Evolutionary conservation across 2,888 invertebrate genomes (phyloP).

Genomic region (Arrhopalites spinosus): DNA sequence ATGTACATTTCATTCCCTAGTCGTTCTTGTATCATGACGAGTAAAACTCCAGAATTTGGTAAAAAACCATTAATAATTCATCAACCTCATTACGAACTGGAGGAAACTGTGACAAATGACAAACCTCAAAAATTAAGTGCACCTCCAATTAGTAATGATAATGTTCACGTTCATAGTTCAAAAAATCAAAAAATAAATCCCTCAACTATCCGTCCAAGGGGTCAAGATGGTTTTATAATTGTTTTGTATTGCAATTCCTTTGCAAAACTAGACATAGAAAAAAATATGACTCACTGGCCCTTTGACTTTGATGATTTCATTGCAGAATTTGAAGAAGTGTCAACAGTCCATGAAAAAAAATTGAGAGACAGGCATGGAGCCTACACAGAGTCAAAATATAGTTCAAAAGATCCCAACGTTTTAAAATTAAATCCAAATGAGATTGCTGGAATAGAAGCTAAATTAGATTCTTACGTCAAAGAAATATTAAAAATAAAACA

Average conservation of each 20-base stretch:
- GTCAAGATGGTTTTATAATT: conserved; percentile 44
- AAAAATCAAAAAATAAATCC: neutral
- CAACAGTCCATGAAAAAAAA: conserved; percentile 39
- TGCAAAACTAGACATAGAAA: conserved; percentile 46
- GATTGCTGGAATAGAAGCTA: conserved; percentile 40
- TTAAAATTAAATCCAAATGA: conserved; percentile 39
- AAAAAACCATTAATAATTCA: conserved; percentile 37
- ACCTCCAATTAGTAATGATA: too few relatives aligned
- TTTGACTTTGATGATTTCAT: conserved; percentile 52
- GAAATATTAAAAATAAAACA: conserved; percentile 43
- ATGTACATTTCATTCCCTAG: conserved; percentile 49
- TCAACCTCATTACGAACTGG: conserved; percentile 36
- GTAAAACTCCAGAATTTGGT: conserved; percentile 52
- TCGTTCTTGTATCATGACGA: conserved; percentile 44
- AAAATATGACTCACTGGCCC: conserved; percentile 43
- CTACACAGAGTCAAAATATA: conserved; percentile 30
- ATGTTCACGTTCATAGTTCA: neutral
- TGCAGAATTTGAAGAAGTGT: conserved; percentile 47
- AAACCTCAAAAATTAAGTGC: neutral
- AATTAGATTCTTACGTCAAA: conserved; percentile 41
- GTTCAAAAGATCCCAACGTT: conserved; percentile 18
- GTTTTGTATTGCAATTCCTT: conserved; percentile 52
- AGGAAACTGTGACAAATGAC: neutral
- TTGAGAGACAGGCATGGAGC: conserved; percentile 22
- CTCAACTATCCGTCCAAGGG: conserved; percentile 15